phyloP scores from a whole-genome alignment of 1,140 invertebrate genomes.

The Drosophila mauritiana region DNA sequence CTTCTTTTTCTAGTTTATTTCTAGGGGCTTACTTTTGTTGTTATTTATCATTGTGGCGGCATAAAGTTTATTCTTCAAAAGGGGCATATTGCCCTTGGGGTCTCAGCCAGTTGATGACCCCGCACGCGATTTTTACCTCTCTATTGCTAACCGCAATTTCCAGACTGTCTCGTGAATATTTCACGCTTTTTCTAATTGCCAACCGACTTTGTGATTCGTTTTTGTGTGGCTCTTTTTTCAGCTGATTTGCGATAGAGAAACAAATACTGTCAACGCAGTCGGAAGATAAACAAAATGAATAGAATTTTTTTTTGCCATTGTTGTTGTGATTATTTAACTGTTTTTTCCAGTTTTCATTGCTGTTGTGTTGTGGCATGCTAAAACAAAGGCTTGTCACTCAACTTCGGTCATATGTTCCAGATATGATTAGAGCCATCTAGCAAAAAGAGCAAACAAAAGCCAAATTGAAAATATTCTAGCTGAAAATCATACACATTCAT shows the following conservation, averaged over 20 bases:
- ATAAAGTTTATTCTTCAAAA: conserved; percentile 47
- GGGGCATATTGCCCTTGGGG: conserved; percentile 25
- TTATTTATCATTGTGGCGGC: conserved; percentile 70
- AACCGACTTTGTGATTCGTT: conserved; percentile 39
- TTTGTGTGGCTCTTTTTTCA: conserved; percentile 31
- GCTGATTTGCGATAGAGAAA: conserved; percentile 69
- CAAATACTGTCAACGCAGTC: conserved; percentile 62
- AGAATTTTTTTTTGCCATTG: conserved; percentile 31
- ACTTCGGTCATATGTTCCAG: conserved; percentile 46
- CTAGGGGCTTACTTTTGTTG: conserved; percentile 53
- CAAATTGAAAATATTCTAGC: conserved; percentile 24
- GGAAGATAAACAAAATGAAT: conserved; percentile 59
- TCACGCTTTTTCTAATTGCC: conserved; percentile 67
- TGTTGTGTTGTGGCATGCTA: conserved; percentile 45
- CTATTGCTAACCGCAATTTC: conserved; percentile 6
- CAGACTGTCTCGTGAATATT: conserved; percentile 52
- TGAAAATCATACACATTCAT: conserved; percentile 6
- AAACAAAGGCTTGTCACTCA: conserved; percentile 65
- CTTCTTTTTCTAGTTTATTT: conserved; percentile 46
- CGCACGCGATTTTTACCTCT: conserved; percentile 57
- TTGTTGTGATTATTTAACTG: conserved; percentile 66
- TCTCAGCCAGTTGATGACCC: conserved; percentile 67
- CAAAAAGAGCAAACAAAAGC: conserved; percentile 19
- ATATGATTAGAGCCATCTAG: conserved; percentile 41
- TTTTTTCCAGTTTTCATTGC: conserved; percentile 21